Conservation (phyloP, 2,888 invertebrate genomes). For the Netelia inedita region DNA sequence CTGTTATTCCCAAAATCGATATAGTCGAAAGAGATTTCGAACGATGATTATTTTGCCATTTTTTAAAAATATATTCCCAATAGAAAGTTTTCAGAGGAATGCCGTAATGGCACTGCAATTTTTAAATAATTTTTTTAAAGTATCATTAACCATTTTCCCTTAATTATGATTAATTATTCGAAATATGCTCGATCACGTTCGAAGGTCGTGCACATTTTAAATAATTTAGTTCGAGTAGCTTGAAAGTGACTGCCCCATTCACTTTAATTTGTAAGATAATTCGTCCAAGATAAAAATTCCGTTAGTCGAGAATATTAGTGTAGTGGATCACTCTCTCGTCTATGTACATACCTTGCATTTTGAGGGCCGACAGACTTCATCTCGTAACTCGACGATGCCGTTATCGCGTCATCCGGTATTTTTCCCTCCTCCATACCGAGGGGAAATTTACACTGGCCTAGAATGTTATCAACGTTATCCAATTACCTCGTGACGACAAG, state of each 20-base stretch:
- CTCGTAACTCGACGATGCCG: conserved; percentile 94
- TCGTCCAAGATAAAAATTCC: conserved; percentile 11
- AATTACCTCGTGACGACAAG: conserved; percentile 68
- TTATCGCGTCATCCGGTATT: conserved; percentile 94
- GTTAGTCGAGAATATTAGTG: conserved; percentile 4
- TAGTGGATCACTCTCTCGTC: neutral
- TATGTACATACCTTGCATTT: conserved; percentile 91
- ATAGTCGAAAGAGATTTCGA: neutral
- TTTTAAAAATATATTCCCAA: too few relatives aligned
- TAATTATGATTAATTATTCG: neutral
- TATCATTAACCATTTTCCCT: too few relatives aligned
- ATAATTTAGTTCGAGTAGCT: neutral
- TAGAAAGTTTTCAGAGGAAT: too few relatives aligned
- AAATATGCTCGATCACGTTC: neutral
- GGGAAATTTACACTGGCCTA: conserved; percentile 90
- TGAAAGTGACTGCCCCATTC: neutral
- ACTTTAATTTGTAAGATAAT: conserved; percentile 31
- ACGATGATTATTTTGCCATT: too few relatives aligned
- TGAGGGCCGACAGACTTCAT: conserved; percentile 95
- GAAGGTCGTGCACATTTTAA: neutral
- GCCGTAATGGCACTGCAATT: too few relatives aligned
- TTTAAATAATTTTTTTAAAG: too few relatives aligned
- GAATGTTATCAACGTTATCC: conserved; percentile 75
- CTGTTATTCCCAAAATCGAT: neutral
- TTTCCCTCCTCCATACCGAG: conserved; percentile 95